Conservation (phyloP, 2,113 vertebrate species). For the Triplophysa dalaica region DNA sequence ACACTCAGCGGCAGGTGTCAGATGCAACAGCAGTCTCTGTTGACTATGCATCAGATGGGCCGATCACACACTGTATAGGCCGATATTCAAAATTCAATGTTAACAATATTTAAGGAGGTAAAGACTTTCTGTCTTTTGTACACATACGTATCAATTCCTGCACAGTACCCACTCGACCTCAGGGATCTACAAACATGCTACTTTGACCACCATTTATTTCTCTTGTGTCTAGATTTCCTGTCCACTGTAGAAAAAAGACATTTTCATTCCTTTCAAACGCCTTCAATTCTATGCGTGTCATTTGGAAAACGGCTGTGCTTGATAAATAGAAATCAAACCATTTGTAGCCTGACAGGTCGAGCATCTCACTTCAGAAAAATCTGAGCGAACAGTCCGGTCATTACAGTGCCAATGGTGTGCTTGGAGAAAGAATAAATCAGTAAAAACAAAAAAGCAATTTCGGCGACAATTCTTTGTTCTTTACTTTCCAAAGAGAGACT, state of each 20-base stretch:
- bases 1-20: constrained; percentile 3
- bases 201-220: constrained; percentile 5
- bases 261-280: constrained; percentile 29
- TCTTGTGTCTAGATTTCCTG: constrained; percentile 11
- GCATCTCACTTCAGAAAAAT: neutral
- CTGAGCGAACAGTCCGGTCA: constrained; percentile 16
- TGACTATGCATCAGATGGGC: neutral
- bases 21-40: neutral
- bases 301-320: constrained; percentile 9
- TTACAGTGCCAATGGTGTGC: constrained; percentile 31
- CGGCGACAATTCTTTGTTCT: constrained; percentile 23
- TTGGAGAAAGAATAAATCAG: constrained; percentile 22
- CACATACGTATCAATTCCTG: neutral
- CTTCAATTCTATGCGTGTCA: constrained; percentile 25
- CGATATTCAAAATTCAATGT: no score
- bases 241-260: constrained; percentile 17
- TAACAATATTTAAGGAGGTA: no score
- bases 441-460: constrained; percentile 8
- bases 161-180: neutral
- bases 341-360: constrained; percentile 15
- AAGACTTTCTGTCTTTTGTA: no score
- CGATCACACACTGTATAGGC: neutral
- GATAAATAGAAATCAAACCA: constrained; percentile 20
- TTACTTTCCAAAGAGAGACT: constrained; percentile 27
- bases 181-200: neutral